phyloP scores from a whole-genome alignment of 2,888 invertebrate species.

The Oligia strigilis region DNA sequence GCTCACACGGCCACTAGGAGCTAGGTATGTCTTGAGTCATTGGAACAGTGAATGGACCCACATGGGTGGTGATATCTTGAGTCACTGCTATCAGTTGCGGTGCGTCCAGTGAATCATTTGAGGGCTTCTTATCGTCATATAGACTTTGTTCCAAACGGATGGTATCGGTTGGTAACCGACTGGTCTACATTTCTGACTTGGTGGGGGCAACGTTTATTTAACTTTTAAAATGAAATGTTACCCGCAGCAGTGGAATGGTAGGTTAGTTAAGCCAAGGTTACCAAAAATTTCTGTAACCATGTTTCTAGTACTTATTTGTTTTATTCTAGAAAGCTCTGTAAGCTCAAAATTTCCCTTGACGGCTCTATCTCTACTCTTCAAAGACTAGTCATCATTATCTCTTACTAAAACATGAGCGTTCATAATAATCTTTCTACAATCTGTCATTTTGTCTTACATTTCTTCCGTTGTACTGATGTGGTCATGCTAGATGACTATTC shows the following conservation, averaged over 20 bases:
- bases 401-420: not conserved
- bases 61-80: conserved; percentile 21
- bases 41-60: conserved; percentile 21
- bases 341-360: not conserved
- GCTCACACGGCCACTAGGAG: not conserved
- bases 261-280: not conserved
- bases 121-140: conserved; percentile 1
- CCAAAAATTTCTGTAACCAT: not conserved
- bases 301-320: not conserved
- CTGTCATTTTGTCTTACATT: not conserved
- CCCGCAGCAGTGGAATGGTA: not conserved
- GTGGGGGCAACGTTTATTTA: not conserved
- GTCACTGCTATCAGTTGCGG: conserved; percentile 34
- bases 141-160: conserved; percentile 19
- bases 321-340: not conserved
- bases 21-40: conserved; percentile 46
- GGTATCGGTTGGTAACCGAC: conserved; percentile 16
- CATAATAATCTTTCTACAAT: not conserved
- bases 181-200: not conserved
- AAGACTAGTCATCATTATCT: not conserved
- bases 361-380: not conserved
- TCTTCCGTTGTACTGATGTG: not conserved
- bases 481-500: not conserved
- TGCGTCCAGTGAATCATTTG: conserved; percentile 37
- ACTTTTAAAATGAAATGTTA: not conserved